Base-by-base conservation (phyloP, 2,797 vertebrate species). In the Neoniphon sammara region DNA sequence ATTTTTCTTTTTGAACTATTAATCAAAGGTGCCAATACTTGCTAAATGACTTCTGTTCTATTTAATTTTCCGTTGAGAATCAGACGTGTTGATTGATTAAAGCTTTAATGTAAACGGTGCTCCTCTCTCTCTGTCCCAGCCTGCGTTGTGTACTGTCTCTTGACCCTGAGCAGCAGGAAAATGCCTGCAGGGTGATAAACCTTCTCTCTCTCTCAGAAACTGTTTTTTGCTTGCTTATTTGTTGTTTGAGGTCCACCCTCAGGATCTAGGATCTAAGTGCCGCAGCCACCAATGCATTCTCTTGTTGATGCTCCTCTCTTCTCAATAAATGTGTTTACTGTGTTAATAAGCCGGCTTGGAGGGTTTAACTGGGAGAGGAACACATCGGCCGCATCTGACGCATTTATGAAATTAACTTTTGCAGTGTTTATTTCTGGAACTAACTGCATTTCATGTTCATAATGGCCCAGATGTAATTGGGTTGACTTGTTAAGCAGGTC, bases 261-360 rank as follows among this genome's bases (percentile, higher is more conserved):
- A 88, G 89, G 89, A 86, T 86, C 70, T 66, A 74, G 85, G 89
- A 87, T 86, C 86, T 78, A 60, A 90, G 90, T 89, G 87, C 89
- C 78, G 73, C 87, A 90, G 85, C 77, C 80, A 84, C 66, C 69
- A 47, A 82, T 89, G 87, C 85, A 89, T 91, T 88, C 62, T 91
- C 67, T 75, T 36, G 10, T 81, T 77, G 80, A 87, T 80, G 82
- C 84, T 89, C 70, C 70, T 82, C 78, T 87, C 71, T 87, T 85
- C 89, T 90, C 71, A 93, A 93, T 93, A 93, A 93, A 93, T 80
- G 85, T 92, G 83, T 88, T 90, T 85, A 77, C 80, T 91, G 87
- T 92, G 87, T 85, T 85, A 85, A 89, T 73, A 78, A 78, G 34
- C 23, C 0, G 64, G 49, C 81, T 82, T 61, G 9, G 70, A 58